These are phyloP conservation scores for Alosa alosa DNA, from an alignment of 2,113 vertebrate species.

Conservation along the genomic window DNA sequence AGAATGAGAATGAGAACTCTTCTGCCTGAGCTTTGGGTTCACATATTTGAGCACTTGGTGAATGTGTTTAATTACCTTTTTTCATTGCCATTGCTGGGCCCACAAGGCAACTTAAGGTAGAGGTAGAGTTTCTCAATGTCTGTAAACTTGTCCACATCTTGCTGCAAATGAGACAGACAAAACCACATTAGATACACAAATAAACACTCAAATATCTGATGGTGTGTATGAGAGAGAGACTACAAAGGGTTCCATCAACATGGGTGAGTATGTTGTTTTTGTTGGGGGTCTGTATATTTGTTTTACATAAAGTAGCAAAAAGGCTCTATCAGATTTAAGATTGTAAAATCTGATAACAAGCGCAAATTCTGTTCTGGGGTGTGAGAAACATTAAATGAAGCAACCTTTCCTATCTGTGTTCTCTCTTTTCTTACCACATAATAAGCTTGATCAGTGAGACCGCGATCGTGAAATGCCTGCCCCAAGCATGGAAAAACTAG, in stretches of 20 bases:
- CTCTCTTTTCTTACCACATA: neutral
- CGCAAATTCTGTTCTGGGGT: neutral
- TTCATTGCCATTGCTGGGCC: slow-evolving; percentile 83
- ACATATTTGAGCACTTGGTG: too few species aligned
- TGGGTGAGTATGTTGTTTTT: neutral
- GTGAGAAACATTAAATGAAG: neutral
- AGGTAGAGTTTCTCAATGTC: slow-evolving; percentile 99
- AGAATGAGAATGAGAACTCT: neutral
- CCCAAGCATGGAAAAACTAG: neutral
- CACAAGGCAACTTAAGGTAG: slow-evolving; percentile 99
- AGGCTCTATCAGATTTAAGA: neutral
- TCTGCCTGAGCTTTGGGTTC: too few species aligned
- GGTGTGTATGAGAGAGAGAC: too few species aligned
- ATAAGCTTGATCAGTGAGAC: neutral
- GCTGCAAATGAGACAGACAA: slow-evolving; percentile 70
- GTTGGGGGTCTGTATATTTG: neutral
- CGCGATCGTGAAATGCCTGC: neutral
- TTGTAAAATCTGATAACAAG: neutral
- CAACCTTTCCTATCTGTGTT: neutral
- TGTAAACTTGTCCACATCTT: slow-evolving; percentile 99
- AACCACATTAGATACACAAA: neutral
- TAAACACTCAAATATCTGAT: neutral
- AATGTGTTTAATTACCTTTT: slow-evolving; percentile 78
- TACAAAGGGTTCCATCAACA: too few species aligned
- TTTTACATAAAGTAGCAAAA: neutral